Evolutionary conservation across 2,113 vertebrate species (phyloP), one percentile per base, ranked within the genome.

Genomic region (Erpornis zantholeuca): DNA sequence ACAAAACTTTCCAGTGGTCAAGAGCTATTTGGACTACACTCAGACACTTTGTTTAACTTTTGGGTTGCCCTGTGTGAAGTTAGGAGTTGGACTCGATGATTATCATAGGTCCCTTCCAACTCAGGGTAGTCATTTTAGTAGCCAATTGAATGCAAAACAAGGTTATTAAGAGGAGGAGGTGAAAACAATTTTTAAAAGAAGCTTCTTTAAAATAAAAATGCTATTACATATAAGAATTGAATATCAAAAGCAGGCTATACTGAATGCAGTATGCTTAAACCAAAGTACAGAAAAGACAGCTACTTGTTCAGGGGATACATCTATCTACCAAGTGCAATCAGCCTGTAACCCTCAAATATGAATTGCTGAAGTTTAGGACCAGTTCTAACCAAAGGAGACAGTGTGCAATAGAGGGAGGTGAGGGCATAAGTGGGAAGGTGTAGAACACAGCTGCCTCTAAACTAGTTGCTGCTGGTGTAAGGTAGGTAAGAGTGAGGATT

Each of bases 171-270:
- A 35, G 50, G 6, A 4, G 5, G 8, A 63, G 17, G 6, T 29
- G 15, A 87, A 66, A 75, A 47, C 2, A 45, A 31, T 25, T 69
- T 54, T 64, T 27, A 25, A 38, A 79, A 82, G 2, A 50, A 64
- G 4, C 3, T 80, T 75, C 1, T 89, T 56, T 28, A 33, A 47
- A 79, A 61, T 60, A 69, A 70, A 73, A 88, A 50, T 12, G 2
- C 21, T 79, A 19, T 31, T 81, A 44, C 12, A 8, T 20, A 15
- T 53, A 65, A 81, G 21, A 12, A 35, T 38, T 0, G 0, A 66
- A 13, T 49, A 70, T 33, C n/a, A 84, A 45, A 35, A 42, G 13
- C 27, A 50, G 29, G 29, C 35, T 59, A 14, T 29, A 57, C 14
- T 14, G 25, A 53, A 15, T 13, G 15, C 31, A 79, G 12, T 1